Conservation (phyloP, 2,797 vertebrate genomes). For the Spinus olivaceus region DNA sequence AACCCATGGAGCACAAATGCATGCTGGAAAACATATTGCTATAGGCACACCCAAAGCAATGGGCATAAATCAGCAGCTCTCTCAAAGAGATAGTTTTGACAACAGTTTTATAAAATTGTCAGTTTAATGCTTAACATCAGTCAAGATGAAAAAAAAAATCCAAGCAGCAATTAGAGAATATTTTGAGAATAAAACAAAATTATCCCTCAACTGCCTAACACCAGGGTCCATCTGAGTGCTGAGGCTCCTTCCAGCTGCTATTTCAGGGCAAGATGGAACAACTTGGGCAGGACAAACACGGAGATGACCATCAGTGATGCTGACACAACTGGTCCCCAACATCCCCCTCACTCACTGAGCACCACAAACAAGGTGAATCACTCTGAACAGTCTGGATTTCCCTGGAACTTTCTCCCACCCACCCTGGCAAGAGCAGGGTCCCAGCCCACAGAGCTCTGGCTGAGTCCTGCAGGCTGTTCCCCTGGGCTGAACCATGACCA, state of each 20-base stretch:
- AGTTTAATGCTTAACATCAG: background rate
- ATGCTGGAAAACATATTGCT: background rate
- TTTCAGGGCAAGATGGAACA: background rate
- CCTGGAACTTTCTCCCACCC: background rate
- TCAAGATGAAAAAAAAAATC: background rate
- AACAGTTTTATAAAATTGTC: background rate
- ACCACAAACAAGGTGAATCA: background rate
- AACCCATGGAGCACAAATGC: background rate
- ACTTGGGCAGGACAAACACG: background rate
- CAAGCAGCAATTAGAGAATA: background rate
- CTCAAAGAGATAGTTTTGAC: background rate
- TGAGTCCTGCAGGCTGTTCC: background rate
- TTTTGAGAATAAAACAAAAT: background rate
- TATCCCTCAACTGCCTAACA: rapidly evolving
- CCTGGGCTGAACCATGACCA: rapidly evolving
- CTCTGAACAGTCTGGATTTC: background rate
- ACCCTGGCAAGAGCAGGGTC: background rate
- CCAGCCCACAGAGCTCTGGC: background rate
- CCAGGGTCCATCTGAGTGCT: rapidly evolving
- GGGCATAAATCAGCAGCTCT: background rate
- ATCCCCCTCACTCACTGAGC: background rate
- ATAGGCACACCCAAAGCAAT: background rate
- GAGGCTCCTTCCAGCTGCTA: background rate
- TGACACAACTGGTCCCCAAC: background rate
- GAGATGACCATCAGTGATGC: background rate